Evolutionary conservation across 2,888 invertebrate species (phyloP).

Genomic region (Eubasilissa splendida): DNA sequence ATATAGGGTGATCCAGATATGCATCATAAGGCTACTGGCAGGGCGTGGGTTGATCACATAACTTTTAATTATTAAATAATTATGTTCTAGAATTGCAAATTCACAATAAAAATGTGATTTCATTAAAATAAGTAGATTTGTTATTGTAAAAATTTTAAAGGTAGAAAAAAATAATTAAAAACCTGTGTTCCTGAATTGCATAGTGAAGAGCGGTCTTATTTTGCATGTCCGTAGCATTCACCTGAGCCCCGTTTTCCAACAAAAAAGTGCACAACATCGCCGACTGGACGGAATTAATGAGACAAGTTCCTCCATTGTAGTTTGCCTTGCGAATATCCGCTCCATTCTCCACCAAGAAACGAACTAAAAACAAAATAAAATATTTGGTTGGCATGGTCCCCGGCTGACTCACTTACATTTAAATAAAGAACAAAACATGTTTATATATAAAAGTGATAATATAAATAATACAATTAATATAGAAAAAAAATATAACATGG

Average conservation of each 20-base stretch:
- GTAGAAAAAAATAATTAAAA: not conserved
- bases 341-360: conserved; percentile 82
- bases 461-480: not conserved
- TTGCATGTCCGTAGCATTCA: conserved; percentile 91
- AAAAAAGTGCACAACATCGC: conserved; percentile 85
- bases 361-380: conserved; percentile 68
- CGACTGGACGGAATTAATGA: conserved; percentile 94
- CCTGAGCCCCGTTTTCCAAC: conserved; percentile 84
- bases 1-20: too few species aligned
- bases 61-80: too few species aligned
- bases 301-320: conserved; percentile 93
- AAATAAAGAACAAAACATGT: not conserved
- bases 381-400: not conserved
- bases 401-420: not conserved
- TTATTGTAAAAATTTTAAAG: too few species aligned
- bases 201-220: conserved; percentile 94
- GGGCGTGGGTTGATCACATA: too few species aligned
- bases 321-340: conserved; percentile 90
- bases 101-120: too few species aligned
- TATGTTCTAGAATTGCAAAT: too few species aligned
- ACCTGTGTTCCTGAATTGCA: conserved; percentile 88
- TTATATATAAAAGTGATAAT: too few species aligned
- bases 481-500: not conserved
- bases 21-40: too few species aligned
- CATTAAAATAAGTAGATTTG: too few species aligned